Evolutionary conservation across 2,888 invertebrate genomes (phyloP).

Genomic region (Latrodectus elegans): DNA sequence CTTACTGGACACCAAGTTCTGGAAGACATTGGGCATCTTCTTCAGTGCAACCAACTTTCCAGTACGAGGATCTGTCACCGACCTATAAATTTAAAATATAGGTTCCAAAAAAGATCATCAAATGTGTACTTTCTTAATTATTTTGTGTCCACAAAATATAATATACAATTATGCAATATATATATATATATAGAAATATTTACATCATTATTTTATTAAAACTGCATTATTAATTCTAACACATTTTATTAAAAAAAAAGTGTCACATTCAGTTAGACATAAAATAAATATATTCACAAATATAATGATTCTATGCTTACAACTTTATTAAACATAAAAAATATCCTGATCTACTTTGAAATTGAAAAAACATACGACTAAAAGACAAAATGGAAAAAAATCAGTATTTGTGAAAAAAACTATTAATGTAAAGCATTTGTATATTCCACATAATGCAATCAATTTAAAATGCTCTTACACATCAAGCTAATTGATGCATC

Average conservation of each 20-base stretch:
- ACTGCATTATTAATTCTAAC: neutral
- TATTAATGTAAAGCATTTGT: no score
- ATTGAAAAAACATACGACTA: no score
- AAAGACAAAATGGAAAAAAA: no score
- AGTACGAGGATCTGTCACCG: constrained; percentile 99
- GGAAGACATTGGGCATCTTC: constrained; percentile 99
- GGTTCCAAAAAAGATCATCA: neutral
- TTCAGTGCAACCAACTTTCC: constrained; percentile 98
- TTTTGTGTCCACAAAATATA: neutral
- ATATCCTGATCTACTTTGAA: no score
- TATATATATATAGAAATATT: neutral
- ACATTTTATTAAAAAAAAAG: neutral
- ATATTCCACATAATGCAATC: no score
- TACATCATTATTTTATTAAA: no score
- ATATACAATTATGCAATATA: neutral
- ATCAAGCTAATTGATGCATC: no score
- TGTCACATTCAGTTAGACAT: neutral
- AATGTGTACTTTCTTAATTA: neutral
- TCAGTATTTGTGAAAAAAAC: no score
- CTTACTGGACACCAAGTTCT: constrained; percentile 98
- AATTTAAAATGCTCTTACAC: no score
- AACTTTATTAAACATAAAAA: no score
- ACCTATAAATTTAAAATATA: constrained; percentile 81
- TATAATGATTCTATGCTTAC: no score
- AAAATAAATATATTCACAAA: no score